These are phyloP conservation scores for Calonectris borealis DNA, from an alignment of 2,113 vertebrate species.

Conservation along the genomic window DNA sequence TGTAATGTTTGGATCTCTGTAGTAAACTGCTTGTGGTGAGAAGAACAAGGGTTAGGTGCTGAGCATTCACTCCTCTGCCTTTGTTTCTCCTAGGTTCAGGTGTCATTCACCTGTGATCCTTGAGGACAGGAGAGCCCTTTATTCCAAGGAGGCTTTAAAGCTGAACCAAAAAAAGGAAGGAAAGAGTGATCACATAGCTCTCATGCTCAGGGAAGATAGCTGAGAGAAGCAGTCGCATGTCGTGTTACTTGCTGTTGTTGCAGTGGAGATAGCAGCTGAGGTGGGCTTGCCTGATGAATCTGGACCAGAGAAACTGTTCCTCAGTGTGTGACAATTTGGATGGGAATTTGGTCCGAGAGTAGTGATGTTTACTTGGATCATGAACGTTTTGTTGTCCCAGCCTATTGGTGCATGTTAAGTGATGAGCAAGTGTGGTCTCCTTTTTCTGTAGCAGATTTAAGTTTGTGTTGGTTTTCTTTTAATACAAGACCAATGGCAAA, in stretches of 20 bases:
- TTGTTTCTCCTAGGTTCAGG: background rate
- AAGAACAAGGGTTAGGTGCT: background rate
- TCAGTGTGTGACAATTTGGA: background rate
- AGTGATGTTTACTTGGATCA: background rate
- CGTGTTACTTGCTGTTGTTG: background rate
- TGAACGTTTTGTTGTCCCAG: background rate
- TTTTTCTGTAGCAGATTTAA: background rate
- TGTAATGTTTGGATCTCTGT: background rate
- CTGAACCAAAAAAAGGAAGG: background rate
- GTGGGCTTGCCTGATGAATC: background rate
- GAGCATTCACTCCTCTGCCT: background rate
- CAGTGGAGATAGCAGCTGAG: background rate
- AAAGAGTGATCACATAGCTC: rapidly evolving
- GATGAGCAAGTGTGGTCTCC: background rate
- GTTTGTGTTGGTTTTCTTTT: background rate
- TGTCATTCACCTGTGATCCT: background rate
- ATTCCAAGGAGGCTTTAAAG: background rate
- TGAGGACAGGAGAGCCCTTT: background rate
- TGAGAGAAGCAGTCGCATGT: background rate
- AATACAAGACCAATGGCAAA: background rate
- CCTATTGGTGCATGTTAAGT: background rate
- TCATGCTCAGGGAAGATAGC: background rate
- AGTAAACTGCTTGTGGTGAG: background rate
- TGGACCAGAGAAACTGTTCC: background rate
- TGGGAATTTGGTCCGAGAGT: background rate